Conservation (phyloP, 2,888 invertebrate genomes). For the Ypsolopha scabrella region DNA sequence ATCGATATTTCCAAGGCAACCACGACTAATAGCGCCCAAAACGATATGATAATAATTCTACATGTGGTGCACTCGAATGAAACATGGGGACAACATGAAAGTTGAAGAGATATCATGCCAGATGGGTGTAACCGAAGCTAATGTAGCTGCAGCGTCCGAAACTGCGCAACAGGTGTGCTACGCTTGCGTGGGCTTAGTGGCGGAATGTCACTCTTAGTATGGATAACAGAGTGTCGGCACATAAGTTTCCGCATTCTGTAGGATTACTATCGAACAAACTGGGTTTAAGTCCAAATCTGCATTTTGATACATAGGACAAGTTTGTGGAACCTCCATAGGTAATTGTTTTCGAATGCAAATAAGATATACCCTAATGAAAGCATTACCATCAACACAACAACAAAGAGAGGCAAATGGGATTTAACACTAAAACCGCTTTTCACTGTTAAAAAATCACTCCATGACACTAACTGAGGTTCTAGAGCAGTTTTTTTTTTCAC, state of each 20-base stretch:
- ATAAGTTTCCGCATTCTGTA: slow-evolving; percentile 17
- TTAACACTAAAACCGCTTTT: slow-evolving; percentile 7
- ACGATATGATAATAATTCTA: background rate
- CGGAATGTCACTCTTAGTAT: slow-evolving; percentile 19
- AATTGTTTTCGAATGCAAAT: too few relatives aligned
- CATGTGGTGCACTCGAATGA: background rate
- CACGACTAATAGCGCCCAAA: slow-evolving; percentile 2
- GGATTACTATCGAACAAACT: slow-evolving; percentile 13
- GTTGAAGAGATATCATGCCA: background rate
- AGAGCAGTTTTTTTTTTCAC: slow-evolving; percentile 6
- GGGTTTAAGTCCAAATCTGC: background rate
- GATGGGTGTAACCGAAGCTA: background rate
- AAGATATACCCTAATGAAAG: too few relatives aligned
- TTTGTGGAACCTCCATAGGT: too few relatives aligned
- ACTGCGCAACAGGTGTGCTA: slow-evolving; percentile 31
- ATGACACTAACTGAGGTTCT: background rate
- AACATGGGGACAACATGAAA: background rate
- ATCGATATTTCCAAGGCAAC: slow-evolving; percentile 21
- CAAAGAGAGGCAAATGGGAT: slow-evolving; percentile 9
- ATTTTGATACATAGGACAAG: too few relatives aligned
- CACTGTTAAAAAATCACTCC: background rate
- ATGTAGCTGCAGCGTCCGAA: slow-evolving; percentile 8
- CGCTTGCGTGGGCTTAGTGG: slow-evolving; percentile 23
- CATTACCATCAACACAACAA: too few relatives aligned
- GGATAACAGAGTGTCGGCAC: background rate